These are phyloP conservation scores for Rhopalosiphum padi DNA, from an alignment of 1,140 invertebrate genomes.

Conservation along the genomic window DNA sequence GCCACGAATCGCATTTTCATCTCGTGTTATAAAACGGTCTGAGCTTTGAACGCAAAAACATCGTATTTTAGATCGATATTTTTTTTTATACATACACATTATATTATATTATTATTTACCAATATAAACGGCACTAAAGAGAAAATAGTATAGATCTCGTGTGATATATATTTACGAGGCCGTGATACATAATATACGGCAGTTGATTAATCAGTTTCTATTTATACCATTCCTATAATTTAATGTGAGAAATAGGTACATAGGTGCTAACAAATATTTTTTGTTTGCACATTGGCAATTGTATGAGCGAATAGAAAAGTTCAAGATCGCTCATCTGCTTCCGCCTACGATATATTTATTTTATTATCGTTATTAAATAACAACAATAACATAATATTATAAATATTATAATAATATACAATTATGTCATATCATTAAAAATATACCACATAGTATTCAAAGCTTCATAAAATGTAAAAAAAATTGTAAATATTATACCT, in stretches of 20 bases:
- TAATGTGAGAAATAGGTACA: neutral
- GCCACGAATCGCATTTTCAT: neutral
- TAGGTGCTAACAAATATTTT: neutral
- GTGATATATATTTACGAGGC: neutral
- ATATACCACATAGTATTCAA: neutral
- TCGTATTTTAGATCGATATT: neutral
- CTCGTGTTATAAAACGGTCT: too few relatives aligned
- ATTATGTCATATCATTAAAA: neutral
- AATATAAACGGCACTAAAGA: neutral
- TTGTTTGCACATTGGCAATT: neutral
- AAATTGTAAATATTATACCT: neutral
- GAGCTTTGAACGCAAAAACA: neutral
- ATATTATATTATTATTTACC: neutral
- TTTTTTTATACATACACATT: neutral
- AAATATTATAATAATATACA: neutral
- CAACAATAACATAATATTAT: too few relatives aligned
- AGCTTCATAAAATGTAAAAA: neutral
- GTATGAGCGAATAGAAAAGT: constrained; percentile 23
- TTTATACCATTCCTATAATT: neutral
- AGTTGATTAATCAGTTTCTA: neutral
- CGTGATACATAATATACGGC: neutral
- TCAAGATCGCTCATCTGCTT: constrained; percentile 15
- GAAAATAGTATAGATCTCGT: neutral
- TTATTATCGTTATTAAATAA: neutral
- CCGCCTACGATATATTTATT: neutral